phyloP scores from a whole-genome alignment of 1,140 invertebrate species.

The Oryctes rhinoceros region DNA sequence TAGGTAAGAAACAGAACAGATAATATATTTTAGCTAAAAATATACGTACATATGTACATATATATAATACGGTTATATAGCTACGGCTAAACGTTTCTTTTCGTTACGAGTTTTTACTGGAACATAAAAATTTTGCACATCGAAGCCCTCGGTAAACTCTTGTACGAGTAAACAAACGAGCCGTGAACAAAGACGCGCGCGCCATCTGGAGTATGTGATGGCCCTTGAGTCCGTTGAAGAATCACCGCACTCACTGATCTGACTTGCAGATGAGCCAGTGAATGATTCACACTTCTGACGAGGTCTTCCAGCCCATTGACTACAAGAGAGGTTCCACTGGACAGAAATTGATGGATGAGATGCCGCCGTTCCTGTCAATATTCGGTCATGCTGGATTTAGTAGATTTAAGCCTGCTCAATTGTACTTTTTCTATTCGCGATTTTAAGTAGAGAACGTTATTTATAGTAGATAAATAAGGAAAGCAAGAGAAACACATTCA shows the following conservation, averaged over 20 bases:
- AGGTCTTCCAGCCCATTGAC: slow-evolving; percentile 52
- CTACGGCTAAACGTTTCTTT: slow-evolving; percentile 20
- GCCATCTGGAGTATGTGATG: slow-evolving; percentile 47
- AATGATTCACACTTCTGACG: slow-evolving; percentile 54
- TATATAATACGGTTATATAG: background rate
- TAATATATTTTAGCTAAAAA: background rate
- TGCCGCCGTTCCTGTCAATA: slow-evolving; percentile 44
- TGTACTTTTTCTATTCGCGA: background rate
- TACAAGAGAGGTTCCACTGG: slow-evolving; percentile 45
- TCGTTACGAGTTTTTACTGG: slow-evolving; percentile 32
- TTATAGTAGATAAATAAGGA: too few relatives aligned
- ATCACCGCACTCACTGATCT: slow-evolving; percentile 47
- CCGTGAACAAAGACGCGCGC: slow-evolving; percentile 42
- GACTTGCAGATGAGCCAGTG: slow-evolving; percentile 51
- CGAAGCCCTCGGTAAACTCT: slow-evolving; percentile 24
- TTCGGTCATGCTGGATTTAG: slow-evolving; percentile 39
- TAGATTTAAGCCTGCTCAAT: background rate
- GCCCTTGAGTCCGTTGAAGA: slow-evolving; percentile 46
- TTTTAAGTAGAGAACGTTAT: background rate
- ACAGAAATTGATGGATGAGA: slow-evolving; percentile 46
- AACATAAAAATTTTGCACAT: slow-evolving; percentile 40
- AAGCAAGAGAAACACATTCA: too few relatives aligned
- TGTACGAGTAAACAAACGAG: slow-evolving; percentile 40
- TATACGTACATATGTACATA: background rate
- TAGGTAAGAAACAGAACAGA: too few relatives aligned